These are phyloP conservation scores for Thamnophis sirtalis DNA, from an alignment of 2,113 vertebrate species.

Conservation along the genomic window DNA sequence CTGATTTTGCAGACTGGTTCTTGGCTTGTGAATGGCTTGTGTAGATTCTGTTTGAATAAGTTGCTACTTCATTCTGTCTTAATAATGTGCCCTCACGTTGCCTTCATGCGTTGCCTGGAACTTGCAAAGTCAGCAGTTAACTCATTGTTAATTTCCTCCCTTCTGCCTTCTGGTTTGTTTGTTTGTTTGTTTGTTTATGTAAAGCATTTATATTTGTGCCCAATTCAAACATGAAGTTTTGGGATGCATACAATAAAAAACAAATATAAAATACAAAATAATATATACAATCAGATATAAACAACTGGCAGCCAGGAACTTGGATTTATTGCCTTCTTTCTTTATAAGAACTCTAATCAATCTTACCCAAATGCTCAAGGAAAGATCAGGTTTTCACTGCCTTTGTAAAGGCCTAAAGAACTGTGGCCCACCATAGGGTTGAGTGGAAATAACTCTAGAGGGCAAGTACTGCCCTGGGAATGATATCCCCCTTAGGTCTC, in stretches of 20 bases:
- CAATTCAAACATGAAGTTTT: neutral
- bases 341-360: neutral
- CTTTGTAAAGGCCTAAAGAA: neutral
- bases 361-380: neutral
- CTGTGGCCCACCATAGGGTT: neutral
- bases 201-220: neutral
- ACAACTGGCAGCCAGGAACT: neutral
- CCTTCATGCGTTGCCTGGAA: neutral
- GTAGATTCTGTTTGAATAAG: neutral
- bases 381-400: neutral
- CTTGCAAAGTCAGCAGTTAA: neutral
- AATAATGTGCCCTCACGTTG: neutral
- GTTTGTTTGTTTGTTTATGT: neutral
- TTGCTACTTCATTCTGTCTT: conserved; percentile 7
- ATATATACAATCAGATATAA: neutral
- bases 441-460: neutral
- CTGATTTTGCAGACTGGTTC: neutral
- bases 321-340: neutral
- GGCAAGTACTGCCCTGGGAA: neutral
- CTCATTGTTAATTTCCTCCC: neutral
- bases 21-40: neutral
- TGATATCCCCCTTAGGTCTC: neutral
- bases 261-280: neutral
- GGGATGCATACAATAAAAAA: neutral
- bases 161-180: neutral